Percentiles rank a stretch among this genome's conserved stretches.
Conservation (phyloP, 1,140 invertebrate species). For the Panulirus ornatus region DNA sequence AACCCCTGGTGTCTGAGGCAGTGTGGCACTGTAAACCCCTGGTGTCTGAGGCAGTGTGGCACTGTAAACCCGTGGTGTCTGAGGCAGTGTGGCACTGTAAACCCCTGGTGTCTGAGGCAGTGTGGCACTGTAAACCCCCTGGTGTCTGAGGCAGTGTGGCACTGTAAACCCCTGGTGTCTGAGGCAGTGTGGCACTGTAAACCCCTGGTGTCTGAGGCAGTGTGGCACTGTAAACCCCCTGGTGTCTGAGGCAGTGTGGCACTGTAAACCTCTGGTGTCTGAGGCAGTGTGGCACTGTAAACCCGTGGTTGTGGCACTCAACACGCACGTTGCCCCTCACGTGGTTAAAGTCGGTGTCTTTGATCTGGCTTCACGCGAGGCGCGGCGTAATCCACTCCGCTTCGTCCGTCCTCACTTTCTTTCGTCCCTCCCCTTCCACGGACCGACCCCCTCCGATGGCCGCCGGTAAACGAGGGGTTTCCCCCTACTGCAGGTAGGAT, state of each 20-base stretch:
- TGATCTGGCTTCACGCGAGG: slow-evolving; percentile 41
- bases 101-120: background rate
- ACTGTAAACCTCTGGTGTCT: background rate
- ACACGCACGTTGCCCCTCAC: slow-evolving; percentile 62
- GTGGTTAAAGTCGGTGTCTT: slow-evolving; percentile 60
- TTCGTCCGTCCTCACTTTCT: slow-evolving; percentile 16
- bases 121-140: background rate
- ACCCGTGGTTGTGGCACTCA: slow-evolving; percentile 57
- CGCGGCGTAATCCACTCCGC: background rate
- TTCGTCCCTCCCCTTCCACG: slow-evolving; percentile 9
- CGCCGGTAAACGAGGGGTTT: too few species aligned
- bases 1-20: background rate
- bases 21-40: too few species aligned
- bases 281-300: slow-evolving; percentile 55
- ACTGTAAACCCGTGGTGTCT: background rate
- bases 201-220: background rate
- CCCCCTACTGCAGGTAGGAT: too few species aligned
- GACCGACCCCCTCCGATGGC: background rate
- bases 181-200: slow-evolving; percentile 26
- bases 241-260: background rate
- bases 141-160: background rate
- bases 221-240: slow-evolving; percentile 17
- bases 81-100: background rate
- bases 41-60: background rate
- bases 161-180: slow-evolving; percentile 6